These are phyloP conservation scores for Pseudolycoriella hygida DNA, from an alignment of 2,888 invertebrate species.

Conservation along the genomic window DNA sequence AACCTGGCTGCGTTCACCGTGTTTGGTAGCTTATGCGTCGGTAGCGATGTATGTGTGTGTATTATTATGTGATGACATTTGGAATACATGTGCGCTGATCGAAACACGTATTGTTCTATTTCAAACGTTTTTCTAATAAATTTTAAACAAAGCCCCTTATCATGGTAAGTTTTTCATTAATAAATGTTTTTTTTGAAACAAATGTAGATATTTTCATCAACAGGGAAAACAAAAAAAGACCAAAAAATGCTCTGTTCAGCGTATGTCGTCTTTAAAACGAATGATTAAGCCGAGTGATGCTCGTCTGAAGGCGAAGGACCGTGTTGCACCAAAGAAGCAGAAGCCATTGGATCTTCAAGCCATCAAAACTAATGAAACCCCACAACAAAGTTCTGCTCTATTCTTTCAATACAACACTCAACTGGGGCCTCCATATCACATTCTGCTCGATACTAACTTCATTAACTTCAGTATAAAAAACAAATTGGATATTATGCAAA, in stretches of 20 bases:
- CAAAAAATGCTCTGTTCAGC: conserved; percentile 50
- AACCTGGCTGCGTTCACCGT: too few species aligned
- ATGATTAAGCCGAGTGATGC: conserved; percentile 67
- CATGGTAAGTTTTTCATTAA: too few species aligned
- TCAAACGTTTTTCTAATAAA: too few species aligned
- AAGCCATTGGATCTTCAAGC: conserved; percentile 54
- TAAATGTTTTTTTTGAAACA: too few species aligned
- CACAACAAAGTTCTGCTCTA: conserved; percentile 79
- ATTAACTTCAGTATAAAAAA: conserved; percentile 97
- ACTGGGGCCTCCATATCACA: conserved; percentile 93
- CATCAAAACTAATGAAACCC: conserved; percentile 60
- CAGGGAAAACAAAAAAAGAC: conserved; percentile 69
- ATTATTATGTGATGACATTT: too few species aligned
- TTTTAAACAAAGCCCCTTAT: too few species aligned
- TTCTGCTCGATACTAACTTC: conserved; percentile 91
- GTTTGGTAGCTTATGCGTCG: too few species aligned
- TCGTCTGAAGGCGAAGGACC: conserved; percentile 58
- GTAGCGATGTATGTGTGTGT: too few species aligned
- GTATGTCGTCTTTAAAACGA: conserved; percentile 77
- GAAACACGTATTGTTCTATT: too few species aligned
- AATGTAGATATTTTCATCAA: too few species aligned
- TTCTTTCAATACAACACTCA: conserved; percentile 98
- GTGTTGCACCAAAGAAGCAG: conserved; percentile 38
- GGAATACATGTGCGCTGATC: too few species aligned
- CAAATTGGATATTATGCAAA: conserved; percentile 88